phyloP scores from a whole-genome alignment of 2,113 vertebrate species.

The Dicerorhinus sumatrensis region DNA sequence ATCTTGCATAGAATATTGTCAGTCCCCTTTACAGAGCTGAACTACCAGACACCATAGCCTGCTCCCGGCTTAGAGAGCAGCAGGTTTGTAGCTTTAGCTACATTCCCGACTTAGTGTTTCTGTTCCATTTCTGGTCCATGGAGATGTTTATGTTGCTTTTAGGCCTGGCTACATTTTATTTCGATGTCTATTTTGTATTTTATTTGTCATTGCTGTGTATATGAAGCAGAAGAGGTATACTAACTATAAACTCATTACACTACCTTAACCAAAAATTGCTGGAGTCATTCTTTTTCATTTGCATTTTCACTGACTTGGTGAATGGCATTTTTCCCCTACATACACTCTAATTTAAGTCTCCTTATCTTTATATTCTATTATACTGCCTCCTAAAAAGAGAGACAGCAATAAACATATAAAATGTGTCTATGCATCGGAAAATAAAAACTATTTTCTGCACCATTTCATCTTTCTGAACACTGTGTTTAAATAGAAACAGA shows the following conservation, averaged over 20 bases:
- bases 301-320: not conserved
- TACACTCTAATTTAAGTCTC: not conserved
- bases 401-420: not conserved
- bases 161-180: not conserved
- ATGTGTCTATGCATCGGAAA: not conserved
- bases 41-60: not conserved
- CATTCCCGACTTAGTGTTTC: not conserved
- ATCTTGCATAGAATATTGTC: not conserved
- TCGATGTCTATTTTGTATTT: not conserved
- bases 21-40: not conserved
- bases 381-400: not conserved
- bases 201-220: not conserved
- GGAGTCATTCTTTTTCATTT: not conserved
- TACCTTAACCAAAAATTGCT: not conserved
- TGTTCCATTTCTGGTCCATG: not conserved
- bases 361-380: not conserved
- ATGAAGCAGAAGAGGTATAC: not conserved
- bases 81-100: not conserved
- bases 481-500: constrained; percentile 32
- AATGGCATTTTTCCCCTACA: not conserved
- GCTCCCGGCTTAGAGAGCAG: not conserved
- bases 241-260: not conserved
- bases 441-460: not conserved
- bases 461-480: not conserved
- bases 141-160: not conserved